Percentiles rank a stretch among this genome's conserved stretches.
These are phyloP conservation scores for Sisor rabdophorus DNA, from an alignment of 2,113 vertebrate genomes.

Conservation along the genomic window DNA sequence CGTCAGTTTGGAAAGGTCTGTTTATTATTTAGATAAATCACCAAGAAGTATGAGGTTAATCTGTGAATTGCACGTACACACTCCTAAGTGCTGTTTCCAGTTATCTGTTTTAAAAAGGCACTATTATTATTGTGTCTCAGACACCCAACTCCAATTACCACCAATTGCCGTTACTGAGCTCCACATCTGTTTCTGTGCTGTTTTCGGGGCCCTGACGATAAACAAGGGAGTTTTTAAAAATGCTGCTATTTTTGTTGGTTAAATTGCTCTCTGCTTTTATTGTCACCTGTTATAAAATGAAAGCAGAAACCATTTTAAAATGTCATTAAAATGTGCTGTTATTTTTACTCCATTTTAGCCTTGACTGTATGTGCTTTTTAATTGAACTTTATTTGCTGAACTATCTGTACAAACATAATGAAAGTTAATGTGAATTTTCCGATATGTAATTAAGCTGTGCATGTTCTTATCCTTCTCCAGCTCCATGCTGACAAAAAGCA, in stretches of 20 bases:
- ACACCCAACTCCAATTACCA: background rate
- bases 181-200: conserved; percentile 7
- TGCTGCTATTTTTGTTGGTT: background rate
- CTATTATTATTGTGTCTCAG: background rate
- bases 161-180: conserved; percentile 22
- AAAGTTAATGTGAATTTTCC: background rate
- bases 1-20: conserved; percentile 96
- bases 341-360: conserved; percentile 6
- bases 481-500: conserved; percentile 97
- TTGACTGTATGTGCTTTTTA: background rate
- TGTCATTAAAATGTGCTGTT: background rate
- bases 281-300: background rate
- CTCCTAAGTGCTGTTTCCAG: background rate
- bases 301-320: conserved; percentile 5
- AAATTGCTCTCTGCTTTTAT: background rate
- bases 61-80: background rate
- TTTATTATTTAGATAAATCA: background rate
- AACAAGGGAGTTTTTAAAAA: conserved; percentile 16
- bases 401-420: conserved; percentile 8
- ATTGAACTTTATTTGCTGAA: background rate
- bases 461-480: conserved; percentile 62
- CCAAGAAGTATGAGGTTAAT: background rate
- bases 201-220: conserved; percentile 30
- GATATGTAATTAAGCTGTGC: conserved; percentile 41
- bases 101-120: background rate